These are phyloP conservation scores for Apis laboriosa DNA, from an alignment of 1,140 invertebrate genomes.

Conservation along the genomic window DNA sequence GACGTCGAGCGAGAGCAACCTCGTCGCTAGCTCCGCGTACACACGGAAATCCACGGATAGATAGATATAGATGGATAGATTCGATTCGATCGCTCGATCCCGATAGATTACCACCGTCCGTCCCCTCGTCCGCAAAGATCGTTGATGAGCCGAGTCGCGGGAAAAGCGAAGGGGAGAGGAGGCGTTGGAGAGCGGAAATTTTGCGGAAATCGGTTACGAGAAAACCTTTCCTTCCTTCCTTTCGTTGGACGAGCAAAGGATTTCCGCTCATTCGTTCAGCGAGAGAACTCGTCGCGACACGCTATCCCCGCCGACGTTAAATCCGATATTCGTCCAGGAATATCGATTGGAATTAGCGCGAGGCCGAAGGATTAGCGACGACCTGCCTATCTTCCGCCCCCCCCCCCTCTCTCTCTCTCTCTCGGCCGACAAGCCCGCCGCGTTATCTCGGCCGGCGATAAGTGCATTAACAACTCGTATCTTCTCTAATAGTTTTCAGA, in stretches of 20 bases:
- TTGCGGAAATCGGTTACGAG: background rate
- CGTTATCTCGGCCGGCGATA: slow-evolving; percentile 62
- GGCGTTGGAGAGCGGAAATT: slow-evolving; percentile 17
- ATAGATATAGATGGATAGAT: slow-evolving; percentile 11
- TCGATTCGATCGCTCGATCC: slow-evolving; percentile 53
- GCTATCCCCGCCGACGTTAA: slow-evolving; percentile 16
- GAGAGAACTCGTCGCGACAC: slow-evolving; percentile 14
- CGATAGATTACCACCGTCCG: slow-evolving; percentile 25
- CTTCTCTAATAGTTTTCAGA: slow-evolving; percentile 66
- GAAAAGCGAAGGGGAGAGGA: background rate
- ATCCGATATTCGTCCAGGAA: slow-evolving; percentile 29
- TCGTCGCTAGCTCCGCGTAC: slow-evolving; percentile 40
- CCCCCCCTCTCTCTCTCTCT: slow-evolving; percentile 28
- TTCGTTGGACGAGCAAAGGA: background rate
- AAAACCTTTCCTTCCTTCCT: background rate
- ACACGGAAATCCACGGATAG: slow-evolving; percentile 44
- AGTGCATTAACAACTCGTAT: slow-evolving; percentile 66
- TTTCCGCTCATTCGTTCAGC: slow-evolving; percentile 19
- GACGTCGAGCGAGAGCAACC: slow-evolving; percentile 14
- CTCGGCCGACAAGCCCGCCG: slow-evolving; percentile 21
- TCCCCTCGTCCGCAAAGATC: background rate
- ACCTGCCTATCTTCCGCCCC: slow-evolving; percentile 18
- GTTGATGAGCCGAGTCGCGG: background rate
- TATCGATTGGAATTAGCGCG: slow-evolving; percentile 42
- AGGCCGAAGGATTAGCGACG: slow-evolving; percentile 27